Evolutionary conservation across 2,888 invertebrate species (phyloP).

Genomic region (Abrostola tripartita): DNA sequence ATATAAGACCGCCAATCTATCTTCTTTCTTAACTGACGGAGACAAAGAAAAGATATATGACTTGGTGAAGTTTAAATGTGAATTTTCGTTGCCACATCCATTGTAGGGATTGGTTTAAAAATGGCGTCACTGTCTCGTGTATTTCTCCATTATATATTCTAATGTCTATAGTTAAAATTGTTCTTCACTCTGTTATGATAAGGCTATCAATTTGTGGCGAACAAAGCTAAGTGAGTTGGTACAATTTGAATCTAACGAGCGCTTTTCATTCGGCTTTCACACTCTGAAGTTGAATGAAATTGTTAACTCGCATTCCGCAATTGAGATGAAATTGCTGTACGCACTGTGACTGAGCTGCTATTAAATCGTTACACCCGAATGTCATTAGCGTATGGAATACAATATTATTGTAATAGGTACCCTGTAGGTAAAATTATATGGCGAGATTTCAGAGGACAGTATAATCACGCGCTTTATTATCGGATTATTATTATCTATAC

Average conservation of each 20-base stretch:
- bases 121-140: conserved; percentile 20
- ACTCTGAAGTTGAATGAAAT: conserved; percentile 45
- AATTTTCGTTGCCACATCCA: conserved; percentile 38
- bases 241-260: conserved; percentile 55
- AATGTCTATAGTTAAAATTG: conserved; percentile 30
- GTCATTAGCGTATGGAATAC: conserved; percentile 6
- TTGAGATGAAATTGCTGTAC: conserved; percentile 40
- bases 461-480: conserved; percentile 8
- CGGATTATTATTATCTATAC: not conserved
- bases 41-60: conserved; percentile 48
- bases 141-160: conserved; percentile 23
- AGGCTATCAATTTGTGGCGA: conserved; percentile 49
- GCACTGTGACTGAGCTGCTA: not conserved
- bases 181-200: conserved; percentile 45
- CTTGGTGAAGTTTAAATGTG: conserved; percentile 49
- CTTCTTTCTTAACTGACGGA: conserved; percentile 48
- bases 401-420: not conserved
- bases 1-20: conserved; percentile 48
- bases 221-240: conserved; percentile 43
- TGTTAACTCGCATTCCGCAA: conserved; percentile 36
- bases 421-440: not conserved
- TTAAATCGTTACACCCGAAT: conserved; percentile 4
- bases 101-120: conserved; percentile 25
- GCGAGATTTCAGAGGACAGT: conserved; percentile 8
- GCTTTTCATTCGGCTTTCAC: conserved; percentile 49